A percentile compares a stretch with the other conserved stretches of the same genome.
phyloP scores from a whole-genome alignment of 2,797 vertebrate genomes.

The Pangasius mekongensis region DNA sequence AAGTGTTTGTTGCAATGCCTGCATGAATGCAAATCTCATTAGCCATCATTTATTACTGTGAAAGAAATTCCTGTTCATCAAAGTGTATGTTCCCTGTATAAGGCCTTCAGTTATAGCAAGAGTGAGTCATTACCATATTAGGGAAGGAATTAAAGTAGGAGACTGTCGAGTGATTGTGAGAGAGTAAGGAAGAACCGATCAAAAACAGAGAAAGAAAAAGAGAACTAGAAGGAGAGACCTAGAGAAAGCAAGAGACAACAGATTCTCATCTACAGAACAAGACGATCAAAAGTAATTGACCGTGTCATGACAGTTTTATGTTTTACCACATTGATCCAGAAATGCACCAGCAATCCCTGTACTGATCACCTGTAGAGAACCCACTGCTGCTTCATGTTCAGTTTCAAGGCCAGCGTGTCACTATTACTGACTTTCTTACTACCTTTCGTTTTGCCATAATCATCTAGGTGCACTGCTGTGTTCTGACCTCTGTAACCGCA shows the following conservation, averaged over 20 bases:
- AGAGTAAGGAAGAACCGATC: background rate
- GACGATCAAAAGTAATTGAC: background rate
- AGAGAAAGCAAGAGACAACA: background rate
- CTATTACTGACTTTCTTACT: background rate
- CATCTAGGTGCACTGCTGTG: conserved; percentile 7
- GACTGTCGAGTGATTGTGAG: background rate
- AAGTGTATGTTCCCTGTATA: no score
- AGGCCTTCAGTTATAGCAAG: background rate
- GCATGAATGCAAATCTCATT: background rate
- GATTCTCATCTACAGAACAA: background rate
- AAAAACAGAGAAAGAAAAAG: background rate
- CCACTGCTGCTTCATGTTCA: background rate
- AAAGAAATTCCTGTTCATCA: background rate
- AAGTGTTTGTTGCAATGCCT: background rate
- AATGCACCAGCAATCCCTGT: background rate
- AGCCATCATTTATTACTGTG: background rate
- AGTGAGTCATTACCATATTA: background rate
- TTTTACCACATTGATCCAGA: background rate
- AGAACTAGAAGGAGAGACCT: background rate
- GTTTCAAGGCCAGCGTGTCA: background rate
- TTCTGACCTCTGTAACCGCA: conserved; percentile 13
- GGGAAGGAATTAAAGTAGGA: background rate
- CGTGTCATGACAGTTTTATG: background rate
- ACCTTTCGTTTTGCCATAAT: conserved; percentile 3
- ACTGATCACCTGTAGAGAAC: conserved; percentile 8